These are phyloP conservation scores for Apamea anceps DNA, from an alignment of 2,888 invertebrate genomes.

Conservation along the genomic window DNA sequence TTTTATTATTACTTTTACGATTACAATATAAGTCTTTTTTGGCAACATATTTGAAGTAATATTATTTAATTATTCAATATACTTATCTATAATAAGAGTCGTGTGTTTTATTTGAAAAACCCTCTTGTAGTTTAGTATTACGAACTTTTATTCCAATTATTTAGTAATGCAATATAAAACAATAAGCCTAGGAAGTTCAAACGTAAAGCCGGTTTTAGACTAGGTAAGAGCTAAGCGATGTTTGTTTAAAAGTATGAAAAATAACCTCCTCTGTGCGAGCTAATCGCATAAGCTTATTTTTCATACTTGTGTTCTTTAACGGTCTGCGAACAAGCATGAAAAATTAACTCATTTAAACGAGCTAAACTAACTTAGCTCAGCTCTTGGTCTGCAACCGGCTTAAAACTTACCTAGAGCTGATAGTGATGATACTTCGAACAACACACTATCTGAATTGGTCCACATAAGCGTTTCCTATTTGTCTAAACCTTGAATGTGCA, in stretches of 20 bases:
- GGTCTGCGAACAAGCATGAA: background rate
- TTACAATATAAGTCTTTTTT: slow-evolving; percentile 89
- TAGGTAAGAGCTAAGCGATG: too few species aligned
- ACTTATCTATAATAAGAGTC: slow-evolving; percentile 89
- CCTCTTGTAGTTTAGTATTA: background rate
- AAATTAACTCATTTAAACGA: background rate
- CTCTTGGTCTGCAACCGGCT: background rate
- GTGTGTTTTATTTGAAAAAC: slow-evolving; percentile 80
- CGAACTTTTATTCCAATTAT: background rate
- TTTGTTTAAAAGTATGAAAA: background rate
- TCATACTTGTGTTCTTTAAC: background rate
- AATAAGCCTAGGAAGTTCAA: background rate
- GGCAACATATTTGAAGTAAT: slow-evolving; percentile 90
- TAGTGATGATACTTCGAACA: background rate
- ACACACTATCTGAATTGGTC: slow-evolving; percentile 44
- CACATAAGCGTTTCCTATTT: slow-evolving; percentile 52
- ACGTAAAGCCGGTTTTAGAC: background rate
- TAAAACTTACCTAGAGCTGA: slow-evolving; percentile 1
- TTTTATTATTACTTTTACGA: slow-evolving; percentile 89
- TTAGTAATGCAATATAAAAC: background rate
- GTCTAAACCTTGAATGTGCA: slow-evolving; percentile 36
- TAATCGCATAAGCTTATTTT: background rate
- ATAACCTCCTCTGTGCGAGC: too few species aligned
- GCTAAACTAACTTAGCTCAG: background rate
- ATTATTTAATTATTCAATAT: slow-evolving; percentile 91